Base-by-base conservation (phyloP, 2,113 vertebrate species). In the Australoheros scitulus region DNA sequence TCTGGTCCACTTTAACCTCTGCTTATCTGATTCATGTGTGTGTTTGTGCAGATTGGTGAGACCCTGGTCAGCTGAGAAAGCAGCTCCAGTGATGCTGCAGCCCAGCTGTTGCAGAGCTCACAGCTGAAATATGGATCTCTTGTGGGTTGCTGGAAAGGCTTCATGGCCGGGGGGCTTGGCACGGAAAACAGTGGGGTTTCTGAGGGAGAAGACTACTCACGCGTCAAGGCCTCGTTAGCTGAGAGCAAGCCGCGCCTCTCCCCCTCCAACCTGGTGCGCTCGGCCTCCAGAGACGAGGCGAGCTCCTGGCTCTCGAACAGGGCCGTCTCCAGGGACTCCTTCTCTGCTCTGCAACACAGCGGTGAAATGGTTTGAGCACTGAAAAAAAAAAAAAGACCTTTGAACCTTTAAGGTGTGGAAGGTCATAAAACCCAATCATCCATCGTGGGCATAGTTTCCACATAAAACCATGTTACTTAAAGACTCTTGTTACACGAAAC, bases 301-400 rank as follows among this genome's bases (percentile, higher is more conserved):
- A 94, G 83, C 88, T 96, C 90, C 57, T 96, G 96, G 80, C 94
- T 94, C 74, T 97, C 95, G 17, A 94, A 95, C 82, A 98, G 90
- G 77, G 92, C 85, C 1, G 80, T 94, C 88, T 97, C 96, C 89
- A 97, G 94, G 70, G 95, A 92, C 77, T 96, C 95, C 84, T 96
- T 96, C 88, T 96, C 94, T 0, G 82, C 86, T 93, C 97, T 97
- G 94, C 13, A 82, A 89, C 88, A 91, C 50, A 88, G 86, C 11
- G 60, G 84, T 63, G 85, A 83, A 90, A 70, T 15, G 47, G 77
- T 75, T 78, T 72, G 61, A 83, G 80, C 65, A 22, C 60, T 61
- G 59, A 82, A 85, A 79, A 79, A 88, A 84, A 83, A 6, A 88
- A 84, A 83, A 6, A 10, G 47, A 81, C 64, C 83, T 88, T 87